Percentiles rank a stretch among this genome's conserved stretches.
Conservation (phyloP, 2,888 invertebrate genomes). For the Tipula vernalis region DNA sequence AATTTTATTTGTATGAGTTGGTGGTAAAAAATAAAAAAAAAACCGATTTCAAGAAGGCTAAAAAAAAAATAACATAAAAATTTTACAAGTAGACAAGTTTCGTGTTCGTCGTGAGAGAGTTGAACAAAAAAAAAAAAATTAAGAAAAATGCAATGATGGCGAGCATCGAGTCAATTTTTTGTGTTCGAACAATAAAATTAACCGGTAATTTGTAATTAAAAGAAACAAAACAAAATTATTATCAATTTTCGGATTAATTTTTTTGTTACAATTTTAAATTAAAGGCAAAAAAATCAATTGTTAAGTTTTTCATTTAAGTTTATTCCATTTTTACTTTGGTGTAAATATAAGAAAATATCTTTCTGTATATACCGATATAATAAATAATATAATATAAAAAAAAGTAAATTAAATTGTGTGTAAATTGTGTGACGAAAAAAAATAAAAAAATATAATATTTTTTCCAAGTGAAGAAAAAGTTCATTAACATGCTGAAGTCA, state of each 20-base stretch:
- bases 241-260: background rate
- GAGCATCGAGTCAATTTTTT: constrained; percentile 16
- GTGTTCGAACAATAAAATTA: constrained; percentile 10
- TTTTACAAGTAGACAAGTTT: background rate
- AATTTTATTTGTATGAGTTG: background rate
- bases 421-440: background rate
- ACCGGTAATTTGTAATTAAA: constrained; percentile 9
- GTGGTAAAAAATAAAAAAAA: background rate
- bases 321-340: constrained; percentile 5
- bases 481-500: constrained; percentile 11
- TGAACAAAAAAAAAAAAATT: background rate
- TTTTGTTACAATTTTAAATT: background rate
- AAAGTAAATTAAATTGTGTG: background rate
- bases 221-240: background rate
- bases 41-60: background rate
- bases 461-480: constrained; percentile 9
- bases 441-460: background rate
- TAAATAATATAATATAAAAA: background rate
- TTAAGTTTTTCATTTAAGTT: constrained; percentile 6
- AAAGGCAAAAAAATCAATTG: background rate
- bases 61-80: background rate
- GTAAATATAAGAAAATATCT: background rate
- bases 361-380: background rate
- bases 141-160: constrained; percentile 16
- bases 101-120: constrained; percentile 7